Conservation (phyloP, 1,140 invertebrate genomes). For the Trachymyrmex septentrionalis region DNA sequence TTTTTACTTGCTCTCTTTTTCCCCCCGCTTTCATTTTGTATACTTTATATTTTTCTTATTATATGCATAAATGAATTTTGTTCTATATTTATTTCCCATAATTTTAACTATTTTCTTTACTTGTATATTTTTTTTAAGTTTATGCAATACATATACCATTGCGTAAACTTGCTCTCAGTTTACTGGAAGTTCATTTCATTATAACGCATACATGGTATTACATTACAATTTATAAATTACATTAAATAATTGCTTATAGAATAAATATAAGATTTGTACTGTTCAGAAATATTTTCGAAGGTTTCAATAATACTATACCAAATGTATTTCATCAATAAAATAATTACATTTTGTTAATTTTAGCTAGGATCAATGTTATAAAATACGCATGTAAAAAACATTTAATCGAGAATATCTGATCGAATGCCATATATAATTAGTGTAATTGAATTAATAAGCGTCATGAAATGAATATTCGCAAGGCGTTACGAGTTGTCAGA, state of each 20-base stretch:
- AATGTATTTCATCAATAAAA: slow-evolving; percentile 7
- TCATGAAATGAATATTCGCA: slow-evolving; percentile 48
- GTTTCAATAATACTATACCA: neutral
- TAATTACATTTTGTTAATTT: slow-evolving; percentile 18
- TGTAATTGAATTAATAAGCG: slow-evolving; percentile 62
- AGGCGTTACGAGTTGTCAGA: slow-evolving; percentile 57
- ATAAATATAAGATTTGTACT: neutral
- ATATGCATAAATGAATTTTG: neutral
- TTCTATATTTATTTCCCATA: neutral
- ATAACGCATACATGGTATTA: neutral
- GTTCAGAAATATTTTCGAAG: neutral
- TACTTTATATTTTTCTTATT: neutral
- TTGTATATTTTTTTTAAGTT: neutral
- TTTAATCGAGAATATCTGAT: slow-evolving; percentile 50
- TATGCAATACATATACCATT: neutral
- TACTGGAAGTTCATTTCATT: slow-evolving; percentile 1
- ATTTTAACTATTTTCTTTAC: neutral
- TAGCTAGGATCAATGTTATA: neutral
- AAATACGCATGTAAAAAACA: neutral
- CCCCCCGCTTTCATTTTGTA: neutral
- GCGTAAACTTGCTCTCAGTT: neutral
- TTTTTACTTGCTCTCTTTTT: no score
- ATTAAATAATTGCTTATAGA: neutral
- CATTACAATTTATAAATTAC: slow-evolving; percentile 15
- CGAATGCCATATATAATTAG: neutral